Base-by-base conservation (phyloP, 2,113 vertebrate genomes). In the Taurulus bubalis region DNA sequence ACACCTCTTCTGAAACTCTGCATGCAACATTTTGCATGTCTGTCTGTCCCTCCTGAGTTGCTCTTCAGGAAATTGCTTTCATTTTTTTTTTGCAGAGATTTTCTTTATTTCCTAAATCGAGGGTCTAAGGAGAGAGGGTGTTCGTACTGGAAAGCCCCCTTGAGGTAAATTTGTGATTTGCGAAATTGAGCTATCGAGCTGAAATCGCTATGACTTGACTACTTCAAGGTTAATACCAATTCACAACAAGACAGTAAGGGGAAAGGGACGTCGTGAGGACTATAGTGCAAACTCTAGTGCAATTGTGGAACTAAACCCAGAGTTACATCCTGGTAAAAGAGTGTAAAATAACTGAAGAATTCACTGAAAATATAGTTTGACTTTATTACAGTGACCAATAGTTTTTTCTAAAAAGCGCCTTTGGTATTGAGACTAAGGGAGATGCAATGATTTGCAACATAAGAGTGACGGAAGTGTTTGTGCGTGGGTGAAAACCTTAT, bases 401-500 rank as follows among this genome's bases (percentile, higher is more conserved):
- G 24, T 67, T 28, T 10, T 10, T 67, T 45, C 4, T 5, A 18
- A 68, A 32, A 36, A 7, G 18, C 6, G 10, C 15, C 4, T 67
- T 4, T 28, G 42, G 22, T 30, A 45, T 40, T 45, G 42, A 22
- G 42, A 9, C 24, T 26, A 10, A 47, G 18, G 47, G 26, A 30
- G 40, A 32, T 10, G 20, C 26, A 47, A 28, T 9, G 26, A 14
- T 20, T 26, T 47, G 34, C 16, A 26, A 53, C n/a, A 34, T 1
- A 42, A 34, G 66, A 22, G 65, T 16, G 49, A 5, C 12, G 24
- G 11, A 26, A 6, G 38, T 68, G 32, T 65, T 4, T 15, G 58
- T 71, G 66, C 73, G 55, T 22, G 60, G 2, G 62, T 51, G 34
- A 20, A 45, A 24, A 94, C 93, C 92, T 93, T 87, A 10, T 68